These are phyloP conservation scores for Volucella bombylans DNA, from an alignment of 2,888 invertebrate species.

Conservation along the genomic window DNA sequence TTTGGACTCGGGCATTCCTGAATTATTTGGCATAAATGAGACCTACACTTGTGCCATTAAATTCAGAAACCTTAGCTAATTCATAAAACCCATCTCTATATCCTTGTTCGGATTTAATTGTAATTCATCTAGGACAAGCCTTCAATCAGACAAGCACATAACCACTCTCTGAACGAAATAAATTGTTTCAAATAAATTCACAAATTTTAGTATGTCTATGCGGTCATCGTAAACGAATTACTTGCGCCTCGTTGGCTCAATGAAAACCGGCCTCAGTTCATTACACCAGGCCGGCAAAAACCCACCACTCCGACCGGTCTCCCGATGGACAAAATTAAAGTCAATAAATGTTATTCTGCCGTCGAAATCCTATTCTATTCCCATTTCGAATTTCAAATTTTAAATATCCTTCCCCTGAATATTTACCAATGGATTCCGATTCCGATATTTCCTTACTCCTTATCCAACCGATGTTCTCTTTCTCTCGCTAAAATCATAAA, in stretches of 20 bases:
- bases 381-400: slow-evolving; percentile 5
- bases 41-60: too few species aligned
- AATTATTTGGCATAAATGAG: too few species aligned
- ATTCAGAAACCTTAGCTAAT: too few species aligned
- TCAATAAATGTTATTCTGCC: slow-evolving; percentile 59
- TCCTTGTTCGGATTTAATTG: too few species aligned
- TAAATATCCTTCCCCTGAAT: slow-evolving; percentile 25
- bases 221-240: slow-evolving; percentile 48
- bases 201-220: slow-evolving; percentile 32
- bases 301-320: neutral
- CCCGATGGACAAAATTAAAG: slow-evolving; percentile 61
- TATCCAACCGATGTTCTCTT: neutral
- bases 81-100: too few species aligned
- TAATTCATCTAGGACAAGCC: neutral
- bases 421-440: slow-evolving; percentile 26
- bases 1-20: too few species aligned
- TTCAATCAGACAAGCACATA: slow-evolving; percentile 25
- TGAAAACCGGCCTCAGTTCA: slow-evolving; percentile 17
- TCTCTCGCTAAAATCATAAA: slow-evolving; percentile 40
- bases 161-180: slow-evolving; percentile 4
- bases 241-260: slow-evolving; percentile 43
- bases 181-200: slow-evolving; percentile 31
- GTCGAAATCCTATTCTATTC: slow-evolving; percentile 29
- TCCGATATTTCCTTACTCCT: neutral
- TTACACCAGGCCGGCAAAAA: neutral